Evolutionary conservation across 2,113 vertebrate species (phyloP).

Genomic region (Phalacrocorax carbo): DNA sequence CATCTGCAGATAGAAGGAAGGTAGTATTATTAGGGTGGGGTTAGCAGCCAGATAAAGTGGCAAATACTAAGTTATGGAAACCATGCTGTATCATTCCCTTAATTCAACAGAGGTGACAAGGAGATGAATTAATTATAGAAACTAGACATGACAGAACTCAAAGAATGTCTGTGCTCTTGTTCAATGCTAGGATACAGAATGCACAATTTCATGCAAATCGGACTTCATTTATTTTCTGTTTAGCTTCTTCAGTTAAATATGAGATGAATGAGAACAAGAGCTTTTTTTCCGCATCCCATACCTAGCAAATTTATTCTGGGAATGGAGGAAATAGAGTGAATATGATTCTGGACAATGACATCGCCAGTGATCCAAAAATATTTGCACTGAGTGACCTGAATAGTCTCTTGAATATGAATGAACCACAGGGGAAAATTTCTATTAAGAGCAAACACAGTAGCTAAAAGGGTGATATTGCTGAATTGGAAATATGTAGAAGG

Average conservation of each 20-base stretch:
- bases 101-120: conserved; percentile 12
- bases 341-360: conserved; percentile 33
- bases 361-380: conserved; percentile 45
- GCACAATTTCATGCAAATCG: conserved; percentile 59
- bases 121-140: conserved; percentile 37
- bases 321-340: conserved; percentile 34
- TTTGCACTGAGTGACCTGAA: conserved; percentile 50
- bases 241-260: conserved; percentile 33
- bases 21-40: neutral
- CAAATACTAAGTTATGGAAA: neutral
- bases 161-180: conserved; percentile 3
- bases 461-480: conserved; percentile 36
- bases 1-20: neutral
- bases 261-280: conserved; percentile 20
- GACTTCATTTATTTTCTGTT: conserved; percentile 22
- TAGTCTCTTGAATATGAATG: conserved; percentile 53
- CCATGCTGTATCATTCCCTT: neutral
- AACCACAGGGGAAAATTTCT: conserved; percentile 51
- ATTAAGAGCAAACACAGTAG: conserved; percentile 34
- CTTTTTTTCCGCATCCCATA: neutral
- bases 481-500: conserved; percentile 38
- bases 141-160: neutral
- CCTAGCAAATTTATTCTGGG: conserved; percentile 23
- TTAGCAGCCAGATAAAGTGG: neutral
- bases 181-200: conserved; percentile 40